These are phyloP conservation scores for Mythimna albipuncta DNA, from an alignment of 2,888 invertebrate species.

Conservation along the genomic window DNA sequence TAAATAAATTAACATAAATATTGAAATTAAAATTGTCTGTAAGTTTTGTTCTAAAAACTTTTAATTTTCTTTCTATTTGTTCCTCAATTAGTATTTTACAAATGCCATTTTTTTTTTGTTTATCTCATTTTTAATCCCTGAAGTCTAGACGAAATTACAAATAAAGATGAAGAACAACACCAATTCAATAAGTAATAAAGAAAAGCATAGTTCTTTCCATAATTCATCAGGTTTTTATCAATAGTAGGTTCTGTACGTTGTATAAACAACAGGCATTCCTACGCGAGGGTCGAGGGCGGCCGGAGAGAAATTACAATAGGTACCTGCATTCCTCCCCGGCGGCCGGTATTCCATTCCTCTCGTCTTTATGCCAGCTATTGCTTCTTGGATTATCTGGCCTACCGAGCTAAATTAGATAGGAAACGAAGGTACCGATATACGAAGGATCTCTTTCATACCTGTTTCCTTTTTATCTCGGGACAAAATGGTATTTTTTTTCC, in stretches of 20 bases:
- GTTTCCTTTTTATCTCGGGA: slow-evolving; percentile 42
- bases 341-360: slow-evolving; percentile 67
- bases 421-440: slow-evolving; percentile 40
- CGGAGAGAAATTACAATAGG: slow-evolving; percentile 65
- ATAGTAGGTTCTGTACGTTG: slow-evolving; percentile 60
- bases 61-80: background rate
- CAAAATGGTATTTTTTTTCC: slow-evolving; percentile 45
- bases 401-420: slow-evolving; percentile 61
- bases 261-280: slow-evolving; percentile 66
- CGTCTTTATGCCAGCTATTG: slow-evolving; percentile 68
- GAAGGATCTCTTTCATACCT: slow-evolving; percentile 38
- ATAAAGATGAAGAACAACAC: slow-evolving; percentile 10
- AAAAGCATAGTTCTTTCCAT: slow-evolving; percentile 41
- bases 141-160: background rate
- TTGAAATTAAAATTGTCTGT: background rate
- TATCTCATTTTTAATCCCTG: background rate
- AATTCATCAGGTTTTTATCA: slow-evolving; percentile 62
- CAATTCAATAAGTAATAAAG: slow-evolving; percentile 33
- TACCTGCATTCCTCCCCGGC: slow-evolving; percentile 64
- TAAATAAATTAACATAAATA: background rate
- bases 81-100: background rate
- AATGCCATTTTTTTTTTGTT: background rate
- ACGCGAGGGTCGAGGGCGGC: slow-evolving; percentile 60
- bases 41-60: background rate
- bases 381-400: slow-evolving; percentile 65